phyloP scores from a whole-genome alignment of 2,888 invertebrate species.

The Lasioglossum zephyrum region DNA sequence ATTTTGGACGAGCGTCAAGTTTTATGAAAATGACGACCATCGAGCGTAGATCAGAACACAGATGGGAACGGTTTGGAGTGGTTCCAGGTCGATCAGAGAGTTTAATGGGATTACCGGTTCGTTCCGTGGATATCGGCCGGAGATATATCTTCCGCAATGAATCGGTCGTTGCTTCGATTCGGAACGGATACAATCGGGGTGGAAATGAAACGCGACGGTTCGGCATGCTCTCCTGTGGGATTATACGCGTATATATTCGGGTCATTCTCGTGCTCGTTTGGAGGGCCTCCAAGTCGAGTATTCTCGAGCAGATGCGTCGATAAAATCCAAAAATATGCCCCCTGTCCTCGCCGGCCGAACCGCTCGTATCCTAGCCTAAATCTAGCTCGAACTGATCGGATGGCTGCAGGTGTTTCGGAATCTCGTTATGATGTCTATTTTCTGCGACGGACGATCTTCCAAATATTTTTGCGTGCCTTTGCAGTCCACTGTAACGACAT shows the following conservation, averaged over 20 bases:
- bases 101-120: conserved; percentile 38
- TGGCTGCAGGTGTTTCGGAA: neutral
- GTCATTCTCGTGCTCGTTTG: conserved; percentile 61
- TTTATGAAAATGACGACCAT: neutral
- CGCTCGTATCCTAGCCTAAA: conserved; percentile 24
- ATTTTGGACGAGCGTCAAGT: neutral
- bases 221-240: conserved; percentile 4
- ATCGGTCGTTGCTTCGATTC: conserved; percentile 48
- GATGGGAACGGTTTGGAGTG: conserved; percentile 37
- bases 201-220: conserved; percentile 11
- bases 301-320: conserved; percentile 46
- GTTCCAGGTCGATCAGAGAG: conserved; percentile 55
- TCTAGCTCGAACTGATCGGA: conserved; percentile 24
- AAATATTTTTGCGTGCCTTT: neutral
- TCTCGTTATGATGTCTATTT: neutral
- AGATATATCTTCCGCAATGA: conserved; percentile 22
- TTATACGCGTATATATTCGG: conserved; percentile 45
- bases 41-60: neutral
- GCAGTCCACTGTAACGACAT: no score
- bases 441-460: neutral
- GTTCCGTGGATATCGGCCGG: conserved; percentile 8
- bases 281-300: conserved; percentile 60
- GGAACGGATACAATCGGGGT: conserved; percentile 29
- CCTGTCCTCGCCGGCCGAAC: conserved; percentile 34
- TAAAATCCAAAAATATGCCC: conserved; percentile 64